Evolutionary conservation across 2,888 invertebrate genomes (phyloP), one percentile per base, ranked within the genome.

Genomic region (Arge pagana): DNA sequence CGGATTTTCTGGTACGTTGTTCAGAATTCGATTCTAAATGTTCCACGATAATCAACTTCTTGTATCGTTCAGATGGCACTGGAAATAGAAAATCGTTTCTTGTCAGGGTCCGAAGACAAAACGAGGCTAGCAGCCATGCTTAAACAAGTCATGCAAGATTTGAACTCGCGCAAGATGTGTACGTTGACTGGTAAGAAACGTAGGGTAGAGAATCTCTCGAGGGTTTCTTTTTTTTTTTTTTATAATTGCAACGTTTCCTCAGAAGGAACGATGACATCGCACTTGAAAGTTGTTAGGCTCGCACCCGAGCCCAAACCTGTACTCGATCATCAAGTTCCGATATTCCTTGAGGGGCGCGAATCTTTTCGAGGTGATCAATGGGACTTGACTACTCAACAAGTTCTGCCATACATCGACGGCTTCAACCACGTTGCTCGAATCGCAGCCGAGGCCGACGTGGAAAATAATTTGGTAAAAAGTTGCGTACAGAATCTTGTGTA

Each of bases 311-410:
- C 96, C 0, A 82, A 85, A 0, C 81, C 85, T 3, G 93, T 96
- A 1, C 82, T 85, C 53, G 95, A 95, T 74, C 88, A 93, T 74
- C 90, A 95, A 78, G 96, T 97, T 1, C 96, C 96, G 0, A 85
- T 96, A 48, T 83, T 96, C 61, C 78, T 88, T 16, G 85, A 85
- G 2, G 85, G 86, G 43, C 78, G 84, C 8, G 83, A 84, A 57
- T 80, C 83, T 15, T 85, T 85, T 23, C 82, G 84, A 40, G 80
- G 83, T 4, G 86, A 89, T 31, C 88, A 90, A 55, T 96, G 96
- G 95, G 96, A 96, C 72, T 83, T 96, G 24, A 96, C 96, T 1
- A 96, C 96, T 1, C 89, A 93, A 74, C 95, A 95, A 83, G 89
- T 89, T 54, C 78, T 93, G 19, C 92, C 93, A 0, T 90, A 89